Conservation (phyloP, 1,140 invertebrate genomes). For the Cydia splendana region DNA sequence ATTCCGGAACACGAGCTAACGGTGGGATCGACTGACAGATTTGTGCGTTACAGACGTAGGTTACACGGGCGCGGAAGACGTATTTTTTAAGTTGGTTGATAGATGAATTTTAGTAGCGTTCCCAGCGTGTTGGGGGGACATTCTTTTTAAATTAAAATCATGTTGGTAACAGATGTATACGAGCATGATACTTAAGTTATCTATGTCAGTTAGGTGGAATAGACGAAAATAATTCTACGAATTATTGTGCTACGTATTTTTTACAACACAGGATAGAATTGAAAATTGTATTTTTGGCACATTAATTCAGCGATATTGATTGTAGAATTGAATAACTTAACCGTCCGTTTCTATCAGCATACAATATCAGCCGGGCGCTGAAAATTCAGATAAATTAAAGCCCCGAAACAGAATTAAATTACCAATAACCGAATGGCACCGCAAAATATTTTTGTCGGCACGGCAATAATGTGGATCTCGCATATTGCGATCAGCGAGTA, state of each 20-base stretch:
- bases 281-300: background rate
- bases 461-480: conserved; percentile 72
- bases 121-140: conserved; percentile 28
- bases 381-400: conserved; percentile 32
- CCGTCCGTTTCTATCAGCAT: conserved; percentile 3
- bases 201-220: background rate
- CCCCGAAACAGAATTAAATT: conserved; percentile 47
- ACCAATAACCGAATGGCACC: conserved; percentile 42
- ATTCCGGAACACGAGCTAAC: conserved; percentile 41
- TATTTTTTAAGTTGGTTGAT: conserved; percentile 49
- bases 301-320: background rate
- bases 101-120: conserved; percentile 42
- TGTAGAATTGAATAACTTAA: background rate
- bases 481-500: conserved; percentile 74
- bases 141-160: conserved; percentile 29
- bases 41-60: conserved; percentile 72
- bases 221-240: background rate
- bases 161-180: conserved; percentile 5
- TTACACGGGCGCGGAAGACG: conserved; percentile 59
- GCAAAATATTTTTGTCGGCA: conserved; percentile 71
- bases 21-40: conserved; percentile 69
- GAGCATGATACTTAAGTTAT: background rate
- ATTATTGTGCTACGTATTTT: background rate
- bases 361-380: conserved; percentile 12
- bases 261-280: too few species aligned